These are phyloP conservation scores for Motacilla alba DNA, from an alignment of 2,113 vertebrate species.

Conservation along the genomic window DNA sequence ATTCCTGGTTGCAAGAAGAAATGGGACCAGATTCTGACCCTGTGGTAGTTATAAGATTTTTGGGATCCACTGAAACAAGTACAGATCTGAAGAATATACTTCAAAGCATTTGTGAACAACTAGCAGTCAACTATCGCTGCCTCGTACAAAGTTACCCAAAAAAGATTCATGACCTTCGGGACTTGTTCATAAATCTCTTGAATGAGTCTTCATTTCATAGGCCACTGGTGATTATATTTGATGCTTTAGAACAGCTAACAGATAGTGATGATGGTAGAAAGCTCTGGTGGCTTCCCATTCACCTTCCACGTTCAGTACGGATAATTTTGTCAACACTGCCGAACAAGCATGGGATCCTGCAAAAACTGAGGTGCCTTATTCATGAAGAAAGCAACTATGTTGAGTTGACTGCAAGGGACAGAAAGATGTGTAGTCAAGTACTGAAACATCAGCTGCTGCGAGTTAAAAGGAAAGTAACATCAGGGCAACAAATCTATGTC, in stretches of 20 bases:
- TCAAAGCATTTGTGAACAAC: conserved; percentile 94
- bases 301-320: conserved; percentile 91
- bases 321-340: conserved; percentile 95
- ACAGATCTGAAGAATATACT: conserved; percentile 89
- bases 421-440: conserved; percentile 96
- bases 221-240: conserved; percentile 91
- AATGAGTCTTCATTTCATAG: conserved; percentile 92
- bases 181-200: conserved; percentile 91
- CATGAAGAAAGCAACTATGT: conserved; percentile 90
- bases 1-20: conserved; percentile 92
- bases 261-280: conserved; percentile 92
- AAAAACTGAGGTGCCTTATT: conserved; percentile 91
- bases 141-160: conserved; percentile 93
- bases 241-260: conserved; percentile 91
- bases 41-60: conserved; percentile 90
- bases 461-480: conserved; percentile 96
- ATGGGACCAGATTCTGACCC: conserved; percentile 94
- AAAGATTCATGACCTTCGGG: conserved; percentile 94
- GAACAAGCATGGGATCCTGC: conserved; percentile 94
- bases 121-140: conserved; percentile 93
- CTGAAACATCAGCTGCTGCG: conserved; percentile 93
- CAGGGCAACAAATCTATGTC: conserved; percentile 97
- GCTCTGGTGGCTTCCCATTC: conserved; percentile 95
- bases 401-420: conserved; percentile 88
- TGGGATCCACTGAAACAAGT: conserved; percentile 89